Base-by-base conservation (phyloP, 2,797 vertebrate species). In the Artibeus lituratus region DNA sequence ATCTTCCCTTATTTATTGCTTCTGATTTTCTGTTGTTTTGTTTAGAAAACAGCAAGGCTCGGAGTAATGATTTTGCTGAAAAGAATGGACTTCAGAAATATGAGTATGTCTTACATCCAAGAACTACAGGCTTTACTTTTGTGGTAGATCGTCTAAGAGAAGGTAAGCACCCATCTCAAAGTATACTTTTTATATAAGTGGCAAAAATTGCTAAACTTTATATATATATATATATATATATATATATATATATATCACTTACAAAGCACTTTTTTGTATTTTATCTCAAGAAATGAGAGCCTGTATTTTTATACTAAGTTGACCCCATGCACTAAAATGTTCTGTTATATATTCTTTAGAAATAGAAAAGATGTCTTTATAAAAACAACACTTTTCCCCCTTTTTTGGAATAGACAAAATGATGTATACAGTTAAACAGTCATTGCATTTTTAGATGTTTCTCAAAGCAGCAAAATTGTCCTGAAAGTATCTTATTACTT, bases 51-150 rank as follows among this genome's bases (percentile, higher is more conserved):
- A 99, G 99, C 92, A 99, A 98, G 97, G 98, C 98, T 70, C 99
- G 98, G 96, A 99, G 99, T 92, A 98, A 99, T 10, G 98, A 97
- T 29, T 99, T 99, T 53, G 99, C 99, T 22, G 99, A 98, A 85
- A 98, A 99, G 98, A 99, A 99, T 0, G 98, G 98, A 83, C 98
- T 99, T 92, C 98, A 98, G 7, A 99, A 99, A 96, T 99, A 99
- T 0, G 98, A 99, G 65, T 99, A 99, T 9, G 99, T 99, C 82
- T 98, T 99, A 26, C 99, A 99, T 96, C 99, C 99, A 0, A 99
- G 99, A 95, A 99, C 99, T 37, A 99, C 99, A 0, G 99, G 99
- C 49, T 99, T 99, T 98, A 99, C 99, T 97, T 99, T 99, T 97
- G 99, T 99, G 53, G 99, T 99, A 69, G 99, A 99, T 83, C 99